These are phyloP conservation scores for Xenops minutus DNA, from an alignment of 2,797 vertebrate species.

Conservation along the genomic window DNA sequence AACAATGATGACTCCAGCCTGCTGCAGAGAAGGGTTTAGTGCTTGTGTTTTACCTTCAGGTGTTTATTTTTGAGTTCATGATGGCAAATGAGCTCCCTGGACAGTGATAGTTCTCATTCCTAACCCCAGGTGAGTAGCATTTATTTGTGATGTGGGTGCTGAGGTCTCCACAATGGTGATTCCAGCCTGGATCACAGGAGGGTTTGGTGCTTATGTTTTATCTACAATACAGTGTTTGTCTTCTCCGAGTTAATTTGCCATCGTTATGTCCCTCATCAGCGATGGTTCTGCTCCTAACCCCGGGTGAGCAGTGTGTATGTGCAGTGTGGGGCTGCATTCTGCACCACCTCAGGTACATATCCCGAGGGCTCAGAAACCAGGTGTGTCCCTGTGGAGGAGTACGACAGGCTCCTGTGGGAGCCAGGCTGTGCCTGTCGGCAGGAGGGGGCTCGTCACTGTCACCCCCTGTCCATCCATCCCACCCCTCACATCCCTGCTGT, in stretches of 20 bases:
- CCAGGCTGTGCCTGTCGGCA: too few species aligned
- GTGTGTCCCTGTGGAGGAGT: neutral
- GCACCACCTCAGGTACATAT: neutral
- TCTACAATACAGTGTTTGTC: neutral
- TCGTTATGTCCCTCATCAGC: neutral
- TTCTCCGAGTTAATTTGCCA: neutral
- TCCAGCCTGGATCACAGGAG: neutral
- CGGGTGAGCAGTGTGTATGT: neutral
- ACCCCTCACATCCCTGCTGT: too few species aligned
- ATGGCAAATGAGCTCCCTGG: rapidly evolving
- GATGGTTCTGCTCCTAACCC: too few species aligned
- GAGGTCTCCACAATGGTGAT: rapidly evolving
- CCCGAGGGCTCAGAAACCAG: neutral
- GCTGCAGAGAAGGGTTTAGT: neutral
- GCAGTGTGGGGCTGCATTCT: neutral
- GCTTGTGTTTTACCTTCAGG: neutral
- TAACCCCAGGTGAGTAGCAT: rapidly evolving
- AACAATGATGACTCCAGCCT: neutral
- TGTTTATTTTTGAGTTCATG: neutral
- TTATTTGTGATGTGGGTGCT: neutral
- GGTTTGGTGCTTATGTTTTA: neutral
- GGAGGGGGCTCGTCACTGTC: too few species aligned
- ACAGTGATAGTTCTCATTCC: neutral
- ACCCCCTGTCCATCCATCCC: too few species aligned
- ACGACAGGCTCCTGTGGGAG: too few species aligned